Base-by-base conservation (phyloP, 2,797 vertebrate species). In the Melanotaenia trifasciata region DNA sequence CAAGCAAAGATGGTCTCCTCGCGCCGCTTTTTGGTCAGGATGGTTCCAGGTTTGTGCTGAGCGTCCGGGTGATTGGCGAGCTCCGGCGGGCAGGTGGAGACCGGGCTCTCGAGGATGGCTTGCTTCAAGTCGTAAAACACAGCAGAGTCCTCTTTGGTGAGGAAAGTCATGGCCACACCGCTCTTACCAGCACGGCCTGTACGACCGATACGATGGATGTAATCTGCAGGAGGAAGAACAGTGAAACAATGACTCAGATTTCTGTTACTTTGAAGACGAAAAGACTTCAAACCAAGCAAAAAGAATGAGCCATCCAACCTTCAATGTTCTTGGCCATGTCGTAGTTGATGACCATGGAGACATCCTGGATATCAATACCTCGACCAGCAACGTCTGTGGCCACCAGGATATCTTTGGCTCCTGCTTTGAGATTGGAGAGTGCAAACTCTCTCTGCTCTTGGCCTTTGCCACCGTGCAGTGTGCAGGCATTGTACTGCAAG, bases 271-370 rank as follows among this genome's bases (percentile, higher is more conserved):
- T 16, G 14, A 28, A 40, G 13, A 10, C 10, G 28, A 30, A 10
- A 63, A 30, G 12, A 3, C 14, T 18, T 1, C 3, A 28, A 3
- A 5, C 10, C 9, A 8, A 45, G 11, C 1, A 22, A n/a, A 6
- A 35, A 58, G 20, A 18, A 33, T 0, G 32, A 60, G 9, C 35
- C 0, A 0, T 33, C 92, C 91, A 81, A 98, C 98, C 98, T 94
- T 99, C 98, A 9, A 99, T 99, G 89, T 99, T 99, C 92, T 99
- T 99, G 53, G 98, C 98, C 98, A 99, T 99, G 92, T 99, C 98
- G 1, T 99, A 99, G 94, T 99, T 99, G 74, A 99, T 76, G 3
- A 99, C 98, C 97, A 98, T 99, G 22, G 98, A 99, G 38, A 99
- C 98, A 26, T 99, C 98, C 0, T 99, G 98, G 93, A 99, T 99